These are phyloP conservation scores for Enteromius fasciolatus DNA, from an alignment of 2,797 vertebrate species.

Conservation along the genomic window DNA sequence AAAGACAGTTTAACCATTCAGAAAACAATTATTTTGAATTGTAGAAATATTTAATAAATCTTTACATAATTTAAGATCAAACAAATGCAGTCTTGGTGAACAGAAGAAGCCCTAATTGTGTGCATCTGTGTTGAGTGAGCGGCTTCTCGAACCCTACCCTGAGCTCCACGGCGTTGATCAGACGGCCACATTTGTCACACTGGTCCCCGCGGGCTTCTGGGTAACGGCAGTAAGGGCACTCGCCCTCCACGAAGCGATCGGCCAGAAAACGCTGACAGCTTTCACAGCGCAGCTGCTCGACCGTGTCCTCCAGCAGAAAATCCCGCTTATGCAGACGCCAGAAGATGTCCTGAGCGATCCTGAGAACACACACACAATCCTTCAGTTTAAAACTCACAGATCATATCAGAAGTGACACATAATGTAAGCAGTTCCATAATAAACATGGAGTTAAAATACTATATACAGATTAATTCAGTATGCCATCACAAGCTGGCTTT, in stretches of 20 bases:
- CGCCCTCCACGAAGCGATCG: slow-evolving; percentile 94
- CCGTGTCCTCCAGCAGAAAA: slow-evolving; percentile 84
- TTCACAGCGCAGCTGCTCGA: slow-evolving; percentile 93
- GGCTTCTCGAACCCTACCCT: slow-evolving; percentile 73
- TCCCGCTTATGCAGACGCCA: slow-evolving; percentile 80
- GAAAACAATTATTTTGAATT: too few relatives aligned
- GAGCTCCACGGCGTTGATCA: slow-evolving; percentile 95
- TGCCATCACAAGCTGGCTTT: neutral
- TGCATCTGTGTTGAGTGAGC: neutral
- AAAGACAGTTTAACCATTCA: too few relatives aligned
- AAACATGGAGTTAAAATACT: neutral
- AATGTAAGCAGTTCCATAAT: neutral
- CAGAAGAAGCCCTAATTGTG: too few relatives aligned
- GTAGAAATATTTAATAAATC: too few relatives aligned
- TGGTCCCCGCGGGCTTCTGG: slow-evolving; percentile 94
- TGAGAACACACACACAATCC: slow-evolving; percentile 58
- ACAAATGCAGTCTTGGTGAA: too few relatives aligned
- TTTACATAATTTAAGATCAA: too few relatives aligned
- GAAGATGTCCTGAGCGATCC: slow-evolving; percentile 95
- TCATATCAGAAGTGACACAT: neutral
- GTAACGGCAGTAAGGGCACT: slow-evolving; percentile 88
- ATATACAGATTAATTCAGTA: neutral
- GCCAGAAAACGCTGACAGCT: slow-evolving; percentile 89
- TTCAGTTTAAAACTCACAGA: neutral
- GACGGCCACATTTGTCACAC: slow-evolving; percentile 93